Evolutionary conservation across 2,888 invertebrate genomes (phyloP), one percentile per base, ranked within the genome.

Genomic region (Baccha elongata): DNA sequence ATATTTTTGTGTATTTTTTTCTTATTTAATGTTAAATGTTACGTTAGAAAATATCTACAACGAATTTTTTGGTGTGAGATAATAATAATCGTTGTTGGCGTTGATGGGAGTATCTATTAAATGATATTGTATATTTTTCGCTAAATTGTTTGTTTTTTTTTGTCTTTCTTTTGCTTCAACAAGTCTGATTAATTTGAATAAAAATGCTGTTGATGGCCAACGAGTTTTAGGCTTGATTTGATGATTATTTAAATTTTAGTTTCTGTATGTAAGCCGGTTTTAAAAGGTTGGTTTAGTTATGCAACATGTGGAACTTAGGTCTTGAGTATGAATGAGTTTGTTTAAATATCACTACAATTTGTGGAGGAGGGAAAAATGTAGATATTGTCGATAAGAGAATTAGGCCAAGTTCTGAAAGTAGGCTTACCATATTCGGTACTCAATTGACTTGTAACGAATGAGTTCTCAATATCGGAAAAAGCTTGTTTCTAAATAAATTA

Each of bases 131-230:
- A 13, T n/a, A 11, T 29, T 40, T 58, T 23, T 23, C n/a, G 21
- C 11, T 29, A 13, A 60, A 19, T 44, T 15, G 7, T 29, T 19
- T 48, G 15, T 42, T 26, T 50, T 11, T 40, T 29, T 42, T 15
- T 46, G n/a, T n/a, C n/a, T n/a, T 17, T 55, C 7, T 46, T 35
- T n/a, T 15, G 10, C 46, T 21, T 58, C 15, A 21, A 21, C 48
- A 29, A 46, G 46, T 23, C 37, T 69, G 71, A 58, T 68, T 55
- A 83, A 83, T 83, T 83, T 76, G 68, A 83, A 83, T 83, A 83
- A 83, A 71, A 83, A 83, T 83, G 76, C 62, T 46, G 83, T 76
- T 73, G 83, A 76, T 55, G 83, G 83, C 67, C 76, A 83, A 73
- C 83, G 10, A 50, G 76, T 83, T 64, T n/a, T 72, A 35, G 35